Evolutionary conservation across 1,140 invertebrate species (phyloP), one percentile per base, ranked within the genome.

Genomic region (Neodiprion pinetum): DNA sequence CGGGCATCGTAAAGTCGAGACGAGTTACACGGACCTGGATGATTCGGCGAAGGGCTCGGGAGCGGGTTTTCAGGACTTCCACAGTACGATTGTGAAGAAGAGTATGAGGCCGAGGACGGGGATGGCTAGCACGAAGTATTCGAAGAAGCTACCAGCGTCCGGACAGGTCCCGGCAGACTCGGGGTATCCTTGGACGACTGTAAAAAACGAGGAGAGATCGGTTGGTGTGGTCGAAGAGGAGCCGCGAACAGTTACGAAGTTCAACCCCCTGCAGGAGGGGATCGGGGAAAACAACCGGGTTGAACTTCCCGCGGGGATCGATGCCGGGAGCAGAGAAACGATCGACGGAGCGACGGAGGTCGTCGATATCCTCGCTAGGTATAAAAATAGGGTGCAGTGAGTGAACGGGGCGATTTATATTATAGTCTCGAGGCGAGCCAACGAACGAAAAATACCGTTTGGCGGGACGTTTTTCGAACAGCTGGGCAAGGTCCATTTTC

Each of bases 381-480:
- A 61, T 61, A 61, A 61, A 61, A 61, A 61, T 61, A 61, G 53
- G 53, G 53, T 4, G 53, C 53, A 61, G 53, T 61, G 53, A 61
- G n/a, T 17, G 28, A 40, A 40, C 28, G 28, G 28, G 28, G 28
- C 28, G 28, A 40, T 40, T 40, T 40, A 40, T 40, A 40, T 40
- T 40, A 40, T 40, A 40, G 28, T 40, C 28, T 40, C 28, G 28
- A 40, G 1, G 28, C 5, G 28, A 40, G 28, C 28, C 28, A 40
- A 40, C 28, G 28, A 40, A 40, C 28, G 28, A 40, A 40, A 40
- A 40, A 40, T 40, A 40, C 28, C 5, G 5, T 40, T 40, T 40
- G 28, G 28, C 28, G 28, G 28, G 28, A 40, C 28, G 28, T 40
- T 40, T 40, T 40, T 40, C 28, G 28, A 40, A 40, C 28, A 40